phyloP scores from a whole-genome alignment of 2,888 invertebrate species.

The Morinoia aosen region DNA sequence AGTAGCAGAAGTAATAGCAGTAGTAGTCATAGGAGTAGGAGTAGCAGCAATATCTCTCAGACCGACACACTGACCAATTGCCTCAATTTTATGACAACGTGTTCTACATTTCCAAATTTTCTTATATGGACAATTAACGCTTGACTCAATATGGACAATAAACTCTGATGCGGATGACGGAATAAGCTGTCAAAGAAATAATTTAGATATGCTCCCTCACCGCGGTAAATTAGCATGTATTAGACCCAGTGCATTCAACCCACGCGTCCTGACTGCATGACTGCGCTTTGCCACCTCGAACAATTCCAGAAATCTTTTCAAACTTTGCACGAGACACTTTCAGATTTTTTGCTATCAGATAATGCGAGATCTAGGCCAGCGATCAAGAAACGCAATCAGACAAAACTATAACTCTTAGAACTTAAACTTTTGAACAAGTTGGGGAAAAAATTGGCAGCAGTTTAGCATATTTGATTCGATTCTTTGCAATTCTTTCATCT shows the following conservation, averaged over 20 bases:
- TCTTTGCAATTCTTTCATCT: neutral
- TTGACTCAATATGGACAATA: too few relatives aligned
- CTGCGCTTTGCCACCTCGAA: neutral
- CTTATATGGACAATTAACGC: neutral
- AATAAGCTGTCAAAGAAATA: neutral
- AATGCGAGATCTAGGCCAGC: neutral
- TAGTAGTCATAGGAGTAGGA: too few relatives aligned
- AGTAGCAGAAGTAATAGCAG: too few relatives aligned
- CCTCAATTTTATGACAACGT: too few relatives aligned
- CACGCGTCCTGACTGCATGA: neutral
- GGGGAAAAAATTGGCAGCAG: neutral
- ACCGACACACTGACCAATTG: too few relatives aligned
- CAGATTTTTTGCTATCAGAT: neutral
- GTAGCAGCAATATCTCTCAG: too few relatives aligned
- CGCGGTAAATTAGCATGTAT: neutral
- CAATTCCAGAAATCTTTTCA: neutral
- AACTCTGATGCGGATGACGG: neutral
- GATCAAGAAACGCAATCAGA: neutral
- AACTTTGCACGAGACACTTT: neutral
- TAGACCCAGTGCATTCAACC: neutral
- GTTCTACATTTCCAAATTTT: too few relatives aligned
- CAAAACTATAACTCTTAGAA: neutral
- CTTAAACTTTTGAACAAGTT: neutral
- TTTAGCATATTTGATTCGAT: neutral
- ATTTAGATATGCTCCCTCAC: neutral